phyloP scores from a whole-genome alignment of 2,113 vertebrate genomes.

The Arvicanthis niloticus region DNA sequence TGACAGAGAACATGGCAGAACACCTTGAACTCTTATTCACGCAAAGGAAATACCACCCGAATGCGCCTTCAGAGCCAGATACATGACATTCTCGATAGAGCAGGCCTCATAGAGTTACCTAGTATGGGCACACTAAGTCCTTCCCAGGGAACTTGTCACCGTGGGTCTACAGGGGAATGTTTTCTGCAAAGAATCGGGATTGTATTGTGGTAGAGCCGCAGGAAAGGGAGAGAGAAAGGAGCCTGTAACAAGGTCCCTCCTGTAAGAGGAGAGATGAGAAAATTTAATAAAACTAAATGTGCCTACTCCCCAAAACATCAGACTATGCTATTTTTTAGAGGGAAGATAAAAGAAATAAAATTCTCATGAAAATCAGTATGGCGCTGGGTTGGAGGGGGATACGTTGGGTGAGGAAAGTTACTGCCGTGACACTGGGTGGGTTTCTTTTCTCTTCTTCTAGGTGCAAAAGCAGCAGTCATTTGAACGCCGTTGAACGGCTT shows the following conservation, averaged over 20 bases:
- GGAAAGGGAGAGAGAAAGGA: constrained; percentile 10
- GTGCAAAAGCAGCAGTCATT: constrained; percentile 78
- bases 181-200: background rate
- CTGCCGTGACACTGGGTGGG: constrained; percentile 57
- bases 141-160: background rate
- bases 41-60: background rate
- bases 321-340: background rate
- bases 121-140: background rate
- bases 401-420: constrained; percentile 54
- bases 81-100: background rate
- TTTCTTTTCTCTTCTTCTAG: constrained; percentile 70
- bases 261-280: constrained; percentile 25
- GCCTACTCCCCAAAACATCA: constrained; percentile 8
- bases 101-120: background rate
- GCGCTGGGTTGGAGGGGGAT: constrained; percentile 50
- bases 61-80: background rate
- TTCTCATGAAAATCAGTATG: constrained; percentile 51
- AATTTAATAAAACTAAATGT: constrained; percentile 69
- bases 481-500: constrained; percentile 75
- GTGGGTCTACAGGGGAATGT: background rate
- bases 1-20: background rate
- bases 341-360: constrained; percentile 37
- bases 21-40: background rate
- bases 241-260: background rate
- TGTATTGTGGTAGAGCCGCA: constrained; percentile 26